Conservation (phyloP, 2,113 vertebrate species). For the Phyllostomus hastatus region DNA sequence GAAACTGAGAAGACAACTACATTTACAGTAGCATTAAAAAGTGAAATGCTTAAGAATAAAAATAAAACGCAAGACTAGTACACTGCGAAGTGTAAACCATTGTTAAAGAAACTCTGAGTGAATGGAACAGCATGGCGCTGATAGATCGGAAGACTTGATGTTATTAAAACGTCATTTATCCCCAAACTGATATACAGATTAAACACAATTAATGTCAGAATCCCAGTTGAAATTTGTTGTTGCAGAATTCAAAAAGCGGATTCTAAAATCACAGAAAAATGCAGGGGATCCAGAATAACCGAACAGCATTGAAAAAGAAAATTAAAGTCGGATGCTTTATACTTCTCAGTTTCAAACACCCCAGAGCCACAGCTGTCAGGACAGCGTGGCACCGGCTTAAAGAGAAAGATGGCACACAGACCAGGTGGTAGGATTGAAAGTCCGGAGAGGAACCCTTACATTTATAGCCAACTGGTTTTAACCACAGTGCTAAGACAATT, state of each 20-base stretch:
- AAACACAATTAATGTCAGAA: not conserved
- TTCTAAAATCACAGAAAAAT: not conserved
- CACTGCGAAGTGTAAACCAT: not conserved
- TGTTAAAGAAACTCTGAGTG: not conserved
- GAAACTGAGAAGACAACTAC: not conserved
- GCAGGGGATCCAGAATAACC: not conserved
- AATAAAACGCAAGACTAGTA: not conserved
- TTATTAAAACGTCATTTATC: not conserved
- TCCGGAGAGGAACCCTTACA: not conserved
- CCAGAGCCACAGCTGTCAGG: not conserved
- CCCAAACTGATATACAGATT: not conserved
- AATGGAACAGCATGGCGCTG: not conserved
- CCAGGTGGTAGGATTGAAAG: not conserved
- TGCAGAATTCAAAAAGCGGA: not conserved
- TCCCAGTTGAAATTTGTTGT: not conserved
- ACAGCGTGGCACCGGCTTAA: not conserved
- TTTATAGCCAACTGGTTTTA: not conserved
- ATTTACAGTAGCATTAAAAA: not conserved
- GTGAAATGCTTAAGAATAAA: not conserved
- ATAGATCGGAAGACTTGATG: not conserved
- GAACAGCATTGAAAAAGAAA: not conserved
- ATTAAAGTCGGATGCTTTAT: not conserved
- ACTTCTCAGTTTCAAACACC: not conserved
- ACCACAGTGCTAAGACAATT: not conserved
- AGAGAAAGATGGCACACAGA: not conserved